Conservation (phyloP, 2,113 vertebrate genomes). For the Zingel zingel region DNA sequence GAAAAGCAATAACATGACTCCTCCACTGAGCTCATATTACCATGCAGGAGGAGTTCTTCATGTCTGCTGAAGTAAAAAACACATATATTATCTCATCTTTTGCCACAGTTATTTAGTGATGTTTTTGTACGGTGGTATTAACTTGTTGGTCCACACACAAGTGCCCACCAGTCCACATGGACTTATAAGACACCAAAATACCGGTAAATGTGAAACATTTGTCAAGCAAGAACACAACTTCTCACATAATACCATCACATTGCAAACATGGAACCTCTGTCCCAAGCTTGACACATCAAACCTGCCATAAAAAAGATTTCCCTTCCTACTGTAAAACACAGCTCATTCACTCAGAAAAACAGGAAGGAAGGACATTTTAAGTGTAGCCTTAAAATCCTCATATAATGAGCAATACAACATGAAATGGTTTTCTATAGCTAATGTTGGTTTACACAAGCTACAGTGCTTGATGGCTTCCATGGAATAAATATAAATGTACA, state of each 20-base stretch:
- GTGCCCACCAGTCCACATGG: neutral
- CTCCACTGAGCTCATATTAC: constrained; percentile 22
- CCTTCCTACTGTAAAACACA: neutral
- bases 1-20: constrained; percentile 43
- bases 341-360: neutral
- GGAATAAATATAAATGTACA: neutral
- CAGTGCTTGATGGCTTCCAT: neutral
- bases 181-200: neutral
- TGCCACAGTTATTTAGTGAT: too few species aligned
- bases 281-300: neutral
- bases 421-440: neutral
- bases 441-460: neutral
- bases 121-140: neutral
- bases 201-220: neutral
- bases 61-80: neutral
- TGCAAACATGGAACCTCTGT: neutral
- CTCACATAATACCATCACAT: neutral
- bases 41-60: constrained; percentile 4
- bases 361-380: neutral
- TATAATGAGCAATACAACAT: neutral
- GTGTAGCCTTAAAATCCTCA: neutral
- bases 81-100: neutral
- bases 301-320: neutral
- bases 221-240: neutral
- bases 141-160: neutral